Percentiles rank a stretch among this genome's conserved stretches.
phyloP scores from a whole-genome alignment of 2,797 vertebrate species.

The Lates japonicus region DNA sequence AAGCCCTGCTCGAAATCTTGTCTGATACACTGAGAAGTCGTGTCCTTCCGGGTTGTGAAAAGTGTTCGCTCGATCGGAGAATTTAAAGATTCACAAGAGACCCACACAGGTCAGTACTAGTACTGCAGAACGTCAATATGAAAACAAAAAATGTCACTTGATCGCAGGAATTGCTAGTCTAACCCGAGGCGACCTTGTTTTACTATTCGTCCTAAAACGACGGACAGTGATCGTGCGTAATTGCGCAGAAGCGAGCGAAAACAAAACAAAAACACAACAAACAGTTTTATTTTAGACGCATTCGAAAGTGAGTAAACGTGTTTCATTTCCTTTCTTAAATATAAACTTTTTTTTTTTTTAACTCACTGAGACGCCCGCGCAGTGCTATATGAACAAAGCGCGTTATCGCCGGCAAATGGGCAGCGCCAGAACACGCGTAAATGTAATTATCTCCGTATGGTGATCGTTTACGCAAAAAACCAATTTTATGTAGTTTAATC shows the following conservation, averaged over 20 bases:
- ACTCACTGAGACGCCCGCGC: conserved; percentile 16
- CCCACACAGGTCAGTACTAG: conserved; percentile 94
- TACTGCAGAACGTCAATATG: conserved; percentile 15
- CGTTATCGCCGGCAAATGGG: conserved; percentile 64
- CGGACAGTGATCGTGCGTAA: conserved; percentile 46
- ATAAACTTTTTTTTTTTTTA: conserved; percentile 35
- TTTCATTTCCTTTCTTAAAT: conserved; percentile 59
- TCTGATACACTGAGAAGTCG: no score
- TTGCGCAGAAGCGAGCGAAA: conserved; percentile 29
- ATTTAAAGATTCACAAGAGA: conserved; percentile 98
- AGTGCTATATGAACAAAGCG: no score
- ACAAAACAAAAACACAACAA: no score
- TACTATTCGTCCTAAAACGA: background rate
- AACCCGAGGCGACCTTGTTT: conserved; percentile 11
- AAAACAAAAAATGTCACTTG: conserved; percentile 1
- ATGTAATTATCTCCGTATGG: conserved; percentile 65
- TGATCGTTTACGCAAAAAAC: conserved; percentile 55
- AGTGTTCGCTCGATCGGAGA: conserved; percentile 97
- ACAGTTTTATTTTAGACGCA: conserved; percentile 22
- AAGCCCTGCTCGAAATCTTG: conserved; percentile 95
- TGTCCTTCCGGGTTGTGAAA: conserved; percentile 97
- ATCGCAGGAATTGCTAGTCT: background rate
- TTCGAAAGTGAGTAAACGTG: conserved; percentile 25
- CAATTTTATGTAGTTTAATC: conserved; percentile 7
- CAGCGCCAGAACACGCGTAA: conserved; percentile 56